Base-by-base conservation (phyloP, 2,888 invertebrate species). In the Ophion ventricosus region DNA sequence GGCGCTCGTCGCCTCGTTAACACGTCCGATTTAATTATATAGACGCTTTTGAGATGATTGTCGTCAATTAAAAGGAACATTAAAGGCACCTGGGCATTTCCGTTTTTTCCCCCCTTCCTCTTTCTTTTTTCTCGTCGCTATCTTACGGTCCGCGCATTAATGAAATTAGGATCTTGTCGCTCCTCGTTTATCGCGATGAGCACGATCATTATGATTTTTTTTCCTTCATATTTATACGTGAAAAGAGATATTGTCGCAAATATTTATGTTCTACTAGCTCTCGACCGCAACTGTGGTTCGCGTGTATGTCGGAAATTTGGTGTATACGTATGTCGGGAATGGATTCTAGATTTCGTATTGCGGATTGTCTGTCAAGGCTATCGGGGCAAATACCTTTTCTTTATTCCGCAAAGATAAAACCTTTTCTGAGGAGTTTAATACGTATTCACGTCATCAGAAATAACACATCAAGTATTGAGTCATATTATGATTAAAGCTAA, bases 21-120 rank as follows among this genome's bases (percentile, higher is more conserved):
- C 82, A 66, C 79, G 75, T 79, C 82, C 56, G 61, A 76, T 82
- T 82, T 84, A 84, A 84, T 84, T 84, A 84, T 82, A 72, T 26
- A 81, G 70, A 40, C 59, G 70, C 70, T 76, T 66, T 73, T 66
- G 23, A 57, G 57, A 73, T 80, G 75, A 70, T 76, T 80, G 78
- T 82, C 84, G 70, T 73, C 76, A 80, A 82, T 84, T 84, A 76
- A 84, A 75, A 56, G n/a, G 63, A 56, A 82, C 69, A 76, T 72
- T 29, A 59, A 26, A 35, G 29, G 43, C 25, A 49, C 20, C 57
- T n/a, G 26, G 59, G 67, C 43, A 61, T 69, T 43, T 49, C 14
- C 3, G 11, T 17, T 49, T 49, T 49, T 49, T 49, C 4, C 17
- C 17, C 14, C 49, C 49, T 49, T 2, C 4, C 17, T 49, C 49